These are phyloP conservation scores for Phthorimaea operculella DNA, from an alignment of 1,140 invertebrate genomes.

Conservation along the genomic window DNA sequence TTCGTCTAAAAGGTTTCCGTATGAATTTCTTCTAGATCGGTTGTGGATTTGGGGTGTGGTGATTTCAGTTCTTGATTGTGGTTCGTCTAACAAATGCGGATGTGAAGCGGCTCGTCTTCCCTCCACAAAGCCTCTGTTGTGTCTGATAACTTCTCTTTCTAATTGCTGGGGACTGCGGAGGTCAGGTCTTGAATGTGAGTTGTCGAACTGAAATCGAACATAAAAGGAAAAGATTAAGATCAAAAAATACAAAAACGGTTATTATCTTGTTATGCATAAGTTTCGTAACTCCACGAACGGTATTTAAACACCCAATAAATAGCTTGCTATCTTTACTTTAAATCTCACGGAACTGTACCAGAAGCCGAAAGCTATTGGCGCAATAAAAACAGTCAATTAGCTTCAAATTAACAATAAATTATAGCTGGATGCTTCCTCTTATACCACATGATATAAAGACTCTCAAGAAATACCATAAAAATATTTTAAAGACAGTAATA, in stretches of 20 bases:
- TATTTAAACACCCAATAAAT: too few species aligned
- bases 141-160: constrained; percentile 68
- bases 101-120: constrained; percentile 72
- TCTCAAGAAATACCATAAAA: not conserved
- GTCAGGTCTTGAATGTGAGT: constrained; percentile 56
- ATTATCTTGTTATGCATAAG: too few species aligned
- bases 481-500: not conserved
- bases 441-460: not conserved
- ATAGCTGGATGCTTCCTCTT: not conserved
- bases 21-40: constrained; percentile 65
- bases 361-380: not conserved
- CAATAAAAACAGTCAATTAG: not conserved
- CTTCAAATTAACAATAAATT: constrained; percentile 1
- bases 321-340: too few species aligned
- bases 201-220: constrained; percentile 42
- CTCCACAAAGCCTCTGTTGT: constrained; percentile 64
- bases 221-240: too few species aligned
- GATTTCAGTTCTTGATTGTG: constrained; percentile 52
- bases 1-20: constrained; percentile 68
- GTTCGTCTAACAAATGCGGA: constrained; percentile 72
- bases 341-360: not conserved
- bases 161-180: constrained; percentile 70
- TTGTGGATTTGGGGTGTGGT: constrained; percentile 48
- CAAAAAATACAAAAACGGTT: too few species aligned
- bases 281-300: too few species aligned